Percentiles rank a stretch among this genome's conserved stretches.
These are phyloP conservation scores for Drosophila recens DNA, from an alignment of 2,888 invertebrate species.

Conservation along the genomic window DNA sequence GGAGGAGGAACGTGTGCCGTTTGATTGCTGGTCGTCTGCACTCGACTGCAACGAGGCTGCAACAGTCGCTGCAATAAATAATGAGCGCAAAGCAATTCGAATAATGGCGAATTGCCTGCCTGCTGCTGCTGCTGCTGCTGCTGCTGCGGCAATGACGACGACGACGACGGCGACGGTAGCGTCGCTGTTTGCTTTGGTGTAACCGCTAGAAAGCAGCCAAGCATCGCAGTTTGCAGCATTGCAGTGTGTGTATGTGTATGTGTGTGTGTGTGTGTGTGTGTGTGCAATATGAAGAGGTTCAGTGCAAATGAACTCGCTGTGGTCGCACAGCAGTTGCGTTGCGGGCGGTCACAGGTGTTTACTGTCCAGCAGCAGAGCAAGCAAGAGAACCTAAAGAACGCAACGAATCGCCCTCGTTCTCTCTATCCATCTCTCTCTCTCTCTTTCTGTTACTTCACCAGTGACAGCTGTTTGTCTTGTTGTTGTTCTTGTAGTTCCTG, in stretches of 20 bases:
- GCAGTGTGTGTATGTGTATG: too few species aligned
- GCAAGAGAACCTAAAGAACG: conserved; percentile 31
- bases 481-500: conserved; percentile 49
- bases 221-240: conserved; percentile 53
- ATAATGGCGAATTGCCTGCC: conserved; percentile 67
- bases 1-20: conserved; percentile 43
- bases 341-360: conserved; percentile 79
- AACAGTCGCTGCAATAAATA: conserved; percentile 67
- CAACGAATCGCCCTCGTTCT: conserved; percentile 32
- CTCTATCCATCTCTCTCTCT: conserved; percentile 8
- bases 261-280: conserved; percentile 16
- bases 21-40: conserved; percentile 55
- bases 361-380: conserved; percentile 28
- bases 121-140: conserved; percentile 31
- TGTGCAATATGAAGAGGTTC: conserved; percentile 32
- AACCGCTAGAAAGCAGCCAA: conserved; percentile 74
- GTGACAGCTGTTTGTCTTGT: conserved; percentile 32
- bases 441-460: neutral
- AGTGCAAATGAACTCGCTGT: conserved; percentile 38
- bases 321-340: conserved; percentile 43
- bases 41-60: conserved; percentile 65
- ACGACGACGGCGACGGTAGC: conserved; percentile 19
- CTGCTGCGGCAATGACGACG: conserved; percentile 23
- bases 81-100: conserved; percentile 75
- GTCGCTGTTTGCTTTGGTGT: conserved; percentile 32